These are phyloP conservation scores for Cremastinae sp. DNA, from an alignment of 2,888 invertebrate genomes.

Conservation along the genomic window DNA sequence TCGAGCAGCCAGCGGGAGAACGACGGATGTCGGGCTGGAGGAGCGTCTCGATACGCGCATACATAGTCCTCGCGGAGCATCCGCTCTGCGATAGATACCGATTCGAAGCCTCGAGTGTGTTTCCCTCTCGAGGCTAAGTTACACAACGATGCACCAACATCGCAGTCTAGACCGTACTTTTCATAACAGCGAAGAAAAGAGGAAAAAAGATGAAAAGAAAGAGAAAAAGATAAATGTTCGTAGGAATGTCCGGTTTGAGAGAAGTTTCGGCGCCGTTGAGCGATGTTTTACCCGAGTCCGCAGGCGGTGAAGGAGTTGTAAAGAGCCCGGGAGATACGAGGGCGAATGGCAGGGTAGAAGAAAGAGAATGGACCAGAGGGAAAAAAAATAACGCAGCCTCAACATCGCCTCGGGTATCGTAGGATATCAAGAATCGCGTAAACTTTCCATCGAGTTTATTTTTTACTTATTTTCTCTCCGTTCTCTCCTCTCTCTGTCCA, in stretches of 20 bases:
- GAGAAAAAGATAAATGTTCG: conserved; percentile 52
- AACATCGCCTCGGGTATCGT: conserved; percentile 56
- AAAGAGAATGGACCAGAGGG: conserved; percentile 4
- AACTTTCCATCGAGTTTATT: conserved; percentile 60
- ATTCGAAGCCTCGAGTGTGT: conserved; percentile 37
- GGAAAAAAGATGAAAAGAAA: conserved; percentile 40
- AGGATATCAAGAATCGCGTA: conserved; percentile 73
- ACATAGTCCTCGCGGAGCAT: conserved; percentile 33
- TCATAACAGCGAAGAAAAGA: conserved; percentile 4
- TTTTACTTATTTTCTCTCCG: conserved; percentile 57
- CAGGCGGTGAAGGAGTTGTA: conserved; percentile 67
- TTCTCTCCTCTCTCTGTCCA: too few species aligned
- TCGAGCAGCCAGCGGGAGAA: conserved; percentile 42
- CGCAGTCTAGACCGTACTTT: conserved; percentile 31
- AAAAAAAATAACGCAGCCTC: conserved; percentile 39
- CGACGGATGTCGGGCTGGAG: conserved; percentile 53
- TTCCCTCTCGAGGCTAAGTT: conserved; percentile 17
- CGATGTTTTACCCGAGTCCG: conserved; percentile 71
- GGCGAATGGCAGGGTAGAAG: conserved; percentile 24
- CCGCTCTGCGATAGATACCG: conserved; percentile 51
- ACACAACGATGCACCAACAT: conserved; percentile 25
- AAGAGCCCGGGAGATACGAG: conserved; percentile 46
- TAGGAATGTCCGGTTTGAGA: conserved; percentile 20
- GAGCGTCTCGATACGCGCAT: conserved; percentile 24
- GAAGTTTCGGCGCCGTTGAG: conserved; percentile 54